These are phyloP conservation scores for Smutsia temminckii DNA, from an alignment of 2,797 vertebrate species.

Conservation along the genomic window DNA sequence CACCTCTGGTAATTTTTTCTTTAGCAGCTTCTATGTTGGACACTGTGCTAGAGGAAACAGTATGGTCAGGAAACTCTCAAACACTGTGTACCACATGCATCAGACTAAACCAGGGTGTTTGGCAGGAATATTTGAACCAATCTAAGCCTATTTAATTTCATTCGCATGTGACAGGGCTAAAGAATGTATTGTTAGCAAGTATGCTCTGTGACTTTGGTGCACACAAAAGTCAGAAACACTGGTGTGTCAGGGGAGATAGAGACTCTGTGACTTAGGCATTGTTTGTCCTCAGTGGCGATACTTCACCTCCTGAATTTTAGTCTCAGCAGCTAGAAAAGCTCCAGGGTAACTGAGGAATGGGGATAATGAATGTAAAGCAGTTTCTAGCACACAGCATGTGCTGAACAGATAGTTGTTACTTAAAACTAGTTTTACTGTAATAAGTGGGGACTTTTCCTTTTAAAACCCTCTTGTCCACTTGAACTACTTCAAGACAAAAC, in stretches of 20 bases:
- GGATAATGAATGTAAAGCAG: background rate
- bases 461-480: background rate
- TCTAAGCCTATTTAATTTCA: background rate
- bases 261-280: background rate
- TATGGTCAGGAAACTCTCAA: background rate
- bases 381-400: background rate
- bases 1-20: background rate
- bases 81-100: background rate
- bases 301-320: background rate
- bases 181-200: background rate
- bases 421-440: background rate
- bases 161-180: background rate
- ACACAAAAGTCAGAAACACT: background rate
- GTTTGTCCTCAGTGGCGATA: background rate
- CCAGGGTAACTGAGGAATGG: background rate
- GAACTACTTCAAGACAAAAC: background rate
- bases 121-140: background rate
- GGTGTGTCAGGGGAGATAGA: background rate
- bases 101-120: background rate
- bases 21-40: background rate
- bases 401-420: background rate
- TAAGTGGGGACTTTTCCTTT: background rate
- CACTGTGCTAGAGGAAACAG: background rate
- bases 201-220: fast-evolving
- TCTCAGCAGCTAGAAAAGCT: background rate